Percentiles rank a stretch among this genome's conserved stretches.
Conservation (phyloP, 2,888 invertebrate genomes). For the Syrphus vitripennis region DNA sequence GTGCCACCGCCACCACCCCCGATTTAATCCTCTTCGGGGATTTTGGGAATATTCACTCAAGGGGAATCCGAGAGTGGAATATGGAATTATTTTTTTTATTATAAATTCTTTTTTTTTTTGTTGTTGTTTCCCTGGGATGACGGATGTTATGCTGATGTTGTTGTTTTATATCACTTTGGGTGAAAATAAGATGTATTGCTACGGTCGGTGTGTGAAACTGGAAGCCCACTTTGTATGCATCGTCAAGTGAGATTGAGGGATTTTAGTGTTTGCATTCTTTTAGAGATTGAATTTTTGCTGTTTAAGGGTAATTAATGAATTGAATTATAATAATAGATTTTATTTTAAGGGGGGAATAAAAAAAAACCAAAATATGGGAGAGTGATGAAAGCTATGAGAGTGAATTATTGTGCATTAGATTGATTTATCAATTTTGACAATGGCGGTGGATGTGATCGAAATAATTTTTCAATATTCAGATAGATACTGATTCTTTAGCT, state of each 20-base stretch:
- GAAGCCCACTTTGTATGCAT: constrained; percentile 45
- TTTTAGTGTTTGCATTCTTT: constrained; percentile 63
- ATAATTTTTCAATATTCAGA: no score
- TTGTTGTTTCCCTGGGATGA: background rate
- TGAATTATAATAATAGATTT: constrained; percentile 68
- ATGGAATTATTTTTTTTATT: constrained; percentile 52
- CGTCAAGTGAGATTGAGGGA: constrained; percentile 43
- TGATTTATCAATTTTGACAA: background rate
- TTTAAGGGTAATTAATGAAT: constrained; percentile 71
- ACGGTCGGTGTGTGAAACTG: background rate
- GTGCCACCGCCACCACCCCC: constrained; percentile 35
- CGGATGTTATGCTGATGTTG: background rate
- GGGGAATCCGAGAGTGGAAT: constrained; percentile 68
- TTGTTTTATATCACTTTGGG: background rate
- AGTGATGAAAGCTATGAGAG: background rate
- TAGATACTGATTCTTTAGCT: no score
- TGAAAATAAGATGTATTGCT: constrained; percentile 49
- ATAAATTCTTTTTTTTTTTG: constrained; percentile 17
- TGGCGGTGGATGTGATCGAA: no score
- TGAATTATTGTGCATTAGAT: background rate
- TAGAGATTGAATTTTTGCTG: constrained; percentile 66
- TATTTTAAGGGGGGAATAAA: background rate
- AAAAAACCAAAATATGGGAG: background rate
- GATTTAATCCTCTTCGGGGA: constrained; percentile 80
- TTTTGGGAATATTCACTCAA: constrained; percentile 78